Conservation (phyloP, 2,888 invertebrate genomes). For the Chelonus formosanus region DNA sequence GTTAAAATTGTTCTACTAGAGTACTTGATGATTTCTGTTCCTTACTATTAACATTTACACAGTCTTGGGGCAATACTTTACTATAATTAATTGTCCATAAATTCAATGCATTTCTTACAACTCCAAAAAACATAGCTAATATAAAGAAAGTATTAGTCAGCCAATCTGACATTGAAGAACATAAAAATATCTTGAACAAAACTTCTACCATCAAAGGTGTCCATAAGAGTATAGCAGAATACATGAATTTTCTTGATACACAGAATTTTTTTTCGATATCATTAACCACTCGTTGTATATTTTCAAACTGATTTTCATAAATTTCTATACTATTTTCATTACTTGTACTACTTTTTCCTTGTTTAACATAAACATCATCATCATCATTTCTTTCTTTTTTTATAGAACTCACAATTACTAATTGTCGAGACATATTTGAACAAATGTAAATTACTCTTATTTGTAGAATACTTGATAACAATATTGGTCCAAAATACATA, state of each 20-base stretch:
- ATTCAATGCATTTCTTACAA: constrained; percentile 50
- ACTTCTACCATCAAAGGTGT: constrained; percentile 51
- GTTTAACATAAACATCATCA: neutral
- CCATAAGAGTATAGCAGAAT: constrained; percentile 50
- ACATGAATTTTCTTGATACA: constrained; percentile 44
- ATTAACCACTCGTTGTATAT: constrained; percentile 33
- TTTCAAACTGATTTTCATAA: constrained; percentile 23
- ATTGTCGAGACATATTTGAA: constrained; percentile 35
- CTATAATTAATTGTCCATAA: constrained; percentile 45
- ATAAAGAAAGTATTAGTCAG: constrained; percentile 45
- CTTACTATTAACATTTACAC: neutral
- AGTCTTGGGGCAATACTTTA: constrained; percentile 28
- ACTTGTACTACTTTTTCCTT: constrained; percentile 12
- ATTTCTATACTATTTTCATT: neutral
- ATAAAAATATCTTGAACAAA: constrained; percentile 49
- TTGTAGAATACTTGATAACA: constrained; percentile 44
- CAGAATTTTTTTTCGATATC: constrained; percentile 39
- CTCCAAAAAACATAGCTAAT: constrained; percentile 42
- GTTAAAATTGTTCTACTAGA: too few species aligned
- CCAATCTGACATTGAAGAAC: constrained; percentile 46
- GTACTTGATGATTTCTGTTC: too few species aligned
- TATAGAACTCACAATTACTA: constrained; percentile 35
- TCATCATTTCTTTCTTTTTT: neutral
- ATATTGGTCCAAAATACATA: constrained; percentile 52
- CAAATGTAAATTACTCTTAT: constrained; percentile 39